Conservation (phyloP, 2,797 vertebrate genomes). For the Danio aesculapii region DNA sequence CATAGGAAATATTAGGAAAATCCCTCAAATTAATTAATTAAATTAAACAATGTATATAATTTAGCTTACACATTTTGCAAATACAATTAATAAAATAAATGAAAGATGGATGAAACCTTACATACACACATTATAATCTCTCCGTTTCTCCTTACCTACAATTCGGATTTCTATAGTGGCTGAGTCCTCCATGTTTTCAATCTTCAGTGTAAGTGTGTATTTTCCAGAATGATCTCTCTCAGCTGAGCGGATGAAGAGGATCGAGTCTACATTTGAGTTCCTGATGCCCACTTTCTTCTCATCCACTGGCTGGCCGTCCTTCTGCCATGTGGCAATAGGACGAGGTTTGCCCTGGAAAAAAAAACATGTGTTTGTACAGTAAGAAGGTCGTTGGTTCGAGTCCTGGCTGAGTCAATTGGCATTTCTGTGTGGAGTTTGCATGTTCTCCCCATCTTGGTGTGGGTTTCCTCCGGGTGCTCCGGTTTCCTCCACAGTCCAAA, state of each 20-base stretch:
- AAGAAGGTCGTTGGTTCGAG: no score
- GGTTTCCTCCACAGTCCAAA: no score
- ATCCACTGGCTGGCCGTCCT: constrained; percentile 85
- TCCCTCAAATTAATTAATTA: no score
- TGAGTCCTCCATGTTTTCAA: constrained; percentile 90
- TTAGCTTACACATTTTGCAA: no score
- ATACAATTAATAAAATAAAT: neutral
- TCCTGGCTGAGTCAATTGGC: no score
- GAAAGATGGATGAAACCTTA: neutral
- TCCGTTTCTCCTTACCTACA: constrained; percentile 77
- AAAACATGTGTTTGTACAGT: neutral
- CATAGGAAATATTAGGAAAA: no score
- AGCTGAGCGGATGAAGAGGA: constrained; percentile 89
- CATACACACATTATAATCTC: no score
- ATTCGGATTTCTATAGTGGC: constrained; percentile 82
- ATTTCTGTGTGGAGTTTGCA: no score
- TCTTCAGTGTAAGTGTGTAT: constrained; percentile 85
- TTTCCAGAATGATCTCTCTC: constrained; percentile 86
- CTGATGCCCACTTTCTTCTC: constrained; percentile 77
- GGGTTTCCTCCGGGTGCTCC: no score
- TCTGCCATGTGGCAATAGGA: constrained; percentile 84
- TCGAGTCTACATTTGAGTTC: constrained; percentile 83
- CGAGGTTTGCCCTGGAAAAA: constrained; percentile 86
- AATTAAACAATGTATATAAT: no score
- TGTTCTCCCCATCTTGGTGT: no score